These are phyloP conservation scores for Rattus rattus DNA, from an alignment of 2,113 vertebrate species.

Conservation along the genomic window DNA sequence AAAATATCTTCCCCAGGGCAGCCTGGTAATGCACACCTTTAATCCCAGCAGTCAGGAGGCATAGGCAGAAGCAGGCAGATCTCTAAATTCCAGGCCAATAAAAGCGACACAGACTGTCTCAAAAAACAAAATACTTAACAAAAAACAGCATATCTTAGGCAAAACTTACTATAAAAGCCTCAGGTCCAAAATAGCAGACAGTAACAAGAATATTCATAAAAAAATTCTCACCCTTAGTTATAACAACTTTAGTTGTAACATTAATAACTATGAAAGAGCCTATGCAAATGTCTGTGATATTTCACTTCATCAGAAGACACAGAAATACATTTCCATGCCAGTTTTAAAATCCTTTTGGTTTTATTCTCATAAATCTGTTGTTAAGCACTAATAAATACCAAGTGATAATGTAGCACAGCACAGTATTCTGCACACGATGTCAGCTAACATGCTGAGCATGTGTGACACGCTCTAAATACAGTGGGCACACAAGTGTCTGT, in stretches of 20 bases:
- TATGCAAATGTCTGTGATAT: not conserved
- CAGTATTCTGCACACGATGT: not conserved
- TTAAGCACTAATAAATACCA: not conserved
- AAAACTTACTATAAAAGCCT: slow-evolving; percentile 1
- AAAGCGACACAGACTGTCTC: not conserved
- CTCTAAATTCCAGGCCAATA: not conserved
- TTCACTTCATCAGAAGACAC: not conserved
- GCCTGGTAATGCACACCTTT: not conserved
- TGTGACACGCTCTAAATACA: not conserved
- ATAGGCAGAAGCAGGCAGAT: not conserved
- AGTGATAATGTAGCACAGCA: not conserved
- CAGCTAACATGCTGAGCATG: not conserved
- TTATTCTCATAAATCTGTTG: not conserved
- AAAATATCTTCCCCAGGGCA: not conserved
- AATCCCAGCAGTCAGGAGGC: not conserved
- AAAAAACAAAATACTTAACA: not conserved
- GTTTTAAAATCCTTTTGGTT: not conserved
- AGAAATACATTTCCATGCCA: not conserved
- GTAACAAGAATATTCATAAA: not conserved
- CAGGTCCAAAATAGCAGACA: not conserved
- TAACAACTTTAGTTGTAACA: not conserved
- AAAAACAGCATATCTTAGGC: not conserved
- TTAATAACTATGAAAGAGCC: not conserved
- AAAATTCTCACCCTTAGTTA: not conserved
- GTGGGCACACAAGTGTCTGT: not conserved